Evolutionary conservation across 2,113 vertebrate genomes (phyloP), one percentile per base, ranked within the genome.

Genomic region (pig (Sus scrofa)): DNA sequence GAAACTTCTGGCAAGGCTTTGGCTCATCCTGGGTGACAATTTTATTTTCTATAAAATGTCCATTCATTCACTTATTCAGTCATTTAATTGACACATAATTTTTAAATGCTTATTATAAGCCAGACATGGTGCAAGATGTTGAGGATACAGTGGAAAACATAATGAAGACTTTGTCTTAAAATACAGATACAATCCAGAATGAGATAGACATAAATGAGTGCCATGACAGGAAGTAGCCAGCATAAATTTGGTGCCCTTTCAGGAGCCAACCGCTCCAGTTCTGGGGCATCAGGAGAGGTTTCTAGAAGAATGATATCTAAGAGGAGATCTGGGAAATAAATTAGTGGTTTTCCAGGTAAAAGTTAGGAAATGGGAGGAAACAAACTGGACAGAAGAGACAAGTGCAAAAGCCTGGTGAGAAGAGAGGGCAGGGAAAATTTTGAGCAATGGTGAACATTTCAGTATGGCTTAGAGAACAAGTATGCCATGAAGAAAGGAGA

Each of bases 401-500:
- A 70, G 4, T 3, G 52, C n/a, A 67, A n/a, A 84, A 27, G 24
- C 71, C 67, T 30, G 34, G 32, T 58, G 75, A 68, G 3, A 20
- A 19, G 18, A 73, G 11, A 39, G n/a, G 27, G 30, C 30, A 13
- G 6, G 54, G 65, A 1, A 7, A 50, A 6, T 77, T 15, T 6
- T 37, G n/a, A 56, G 52, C 16, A 22, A 5, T 7, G 14, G 1
- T 15, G 3, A 62, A 12, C 12, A 11, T 79, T 20, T 63, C 12
- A 4, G 8, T 19, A 6, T 0, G 7, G 32, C 62, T 54, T 79
- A 44, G 54, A 24, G 26, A 32, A 39, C 3, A 34, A 22, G 11
- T 27, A 1, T 19, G 5, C 24, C 6, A 0, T 7, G 44, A 50
- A 34, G 37, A 73, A 1, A 86, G 26, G 39, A 0, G 26, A 52